These are phyloP conservation scores for Ditylenchus dipsaci DNA, from an alignment of 1,140 invertebrate species.

Conservation along the genomic window DNA sequence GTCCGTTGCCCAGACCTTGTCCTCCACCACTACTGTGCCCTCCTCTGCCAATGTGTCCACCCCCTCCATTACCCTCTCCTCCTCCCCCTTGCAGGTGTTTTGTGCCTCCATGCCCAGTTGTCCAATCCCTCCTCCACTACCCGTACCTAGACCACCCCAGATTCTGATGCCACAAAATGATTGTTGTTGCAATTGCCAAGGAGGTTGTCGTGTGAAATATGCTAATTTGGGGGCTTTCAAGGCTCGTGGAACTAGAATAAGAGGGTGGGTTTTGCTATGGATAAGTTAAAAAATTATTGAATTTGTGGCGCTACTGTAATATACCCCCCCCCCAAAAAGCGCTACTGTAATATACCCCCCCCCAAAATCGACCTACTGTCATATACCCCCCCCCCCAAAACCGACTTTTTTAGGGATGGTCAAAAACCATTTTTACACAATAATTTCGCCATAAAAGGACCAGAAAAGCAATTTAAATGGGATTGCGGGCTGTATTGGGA, in stretches of 20 bases:
- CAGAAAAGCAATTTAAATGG: too few species aligned
- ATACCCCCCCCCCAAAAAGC: too few species aligned
- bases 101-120: not conserved
- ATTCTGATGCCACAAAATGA: not conserved
- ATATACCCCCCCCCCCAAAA: too few species aligned
- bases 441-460: too few species aligned
- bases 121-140: not conserved
- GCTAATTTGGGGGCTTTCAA: not conserved
- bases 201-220: not conserved
- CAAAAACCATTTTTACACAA: too few species aligned
- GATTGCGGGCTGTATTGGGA: too few species aligned
- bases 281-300: too few species aligned
- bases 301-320: too few species aligned
- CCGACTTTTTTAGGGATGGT: too few species aligned
- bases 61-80: not conserved
- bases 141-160: not conserved
- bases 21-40: not conserved
- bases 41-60: slow-evolving; percentile 1
- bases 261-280: not conserved
- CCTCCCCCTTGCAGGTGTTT: not conserved
- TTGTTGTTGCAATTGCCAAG: slow-evolving; percentile 8
- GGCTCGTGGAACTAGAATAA: not conserved
- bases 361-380: too few species aligned
- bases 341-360: too few species aligned
- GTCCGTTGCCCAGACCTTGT: not conserved